phyloP scores from a whole-genome alignment of 2,888 invertebrate species.

The Clanis bilineata region DNA sequence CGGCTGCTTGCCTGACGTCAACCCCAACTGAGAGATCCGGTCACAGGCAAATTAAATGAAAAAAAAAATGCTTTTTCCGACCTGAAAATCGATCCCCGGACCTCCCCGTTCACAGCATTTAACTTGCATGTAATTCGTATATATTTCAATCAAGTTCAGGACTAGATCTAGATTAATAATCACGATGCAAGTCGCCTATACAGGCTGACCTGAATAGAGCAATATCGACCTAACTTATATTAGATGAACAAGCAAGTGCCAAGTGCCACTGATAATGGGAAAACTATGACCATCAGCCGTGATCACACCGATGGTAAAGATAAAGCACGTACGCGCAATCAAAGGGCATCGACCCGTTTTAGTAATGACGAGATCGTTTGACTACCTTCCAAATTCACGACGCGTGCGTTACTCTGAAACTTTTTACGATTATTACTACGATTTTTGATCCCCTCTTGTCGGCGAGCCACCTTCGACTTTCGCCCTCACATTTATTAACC shows the following conservation, averaged over 20 bases:
- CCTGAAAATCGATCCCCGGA: too few species aligned
- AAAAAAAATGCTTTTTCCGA: too few species aligned
- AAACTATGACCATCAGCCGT: background rate
- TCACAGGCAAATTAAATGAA: too few species aligned
- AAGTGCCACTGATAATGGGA: background rate
- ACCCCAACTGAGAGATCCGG: too few species aligned
- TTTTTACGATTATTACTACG: conserved; percentile 76
- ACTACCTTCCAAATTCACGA: conserved; percentile 64
- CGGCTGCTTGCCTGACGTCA: too few species aligned
- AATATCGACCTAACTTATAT: conserved; percentile 3
- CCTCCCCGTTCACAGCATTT: too few species aligned
- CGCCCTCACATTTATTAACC: conserved; percentile 69
- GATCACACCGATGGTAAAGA: conserved; percentile 36
- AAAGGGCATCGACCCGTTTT: conserved; percentile 44
- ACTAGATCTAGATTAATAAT: too few species aligned
- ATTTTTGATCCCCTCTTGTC: conserved; percentile 68
- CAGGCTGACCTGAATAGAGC: conserved; percentile 12
- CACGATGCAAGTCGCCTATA: too few species aligned
- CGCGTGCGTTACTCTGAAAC: conserved; percentile 71
- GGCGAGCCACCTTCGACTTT: conserved; percentile 61
- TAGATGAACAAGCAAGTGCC: conserved; percentile 1
- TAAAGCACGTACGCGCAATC: conserved; percentile 42
- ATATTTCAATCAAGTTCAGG: too few species aligned
- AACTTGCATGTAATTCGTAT: too few species aligned
- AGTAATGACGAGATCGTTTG: conserved; percentile 61